Conservation (phyloP, 1,140 invertebrate genomes). For the Procambarus virginalis region DNA sequence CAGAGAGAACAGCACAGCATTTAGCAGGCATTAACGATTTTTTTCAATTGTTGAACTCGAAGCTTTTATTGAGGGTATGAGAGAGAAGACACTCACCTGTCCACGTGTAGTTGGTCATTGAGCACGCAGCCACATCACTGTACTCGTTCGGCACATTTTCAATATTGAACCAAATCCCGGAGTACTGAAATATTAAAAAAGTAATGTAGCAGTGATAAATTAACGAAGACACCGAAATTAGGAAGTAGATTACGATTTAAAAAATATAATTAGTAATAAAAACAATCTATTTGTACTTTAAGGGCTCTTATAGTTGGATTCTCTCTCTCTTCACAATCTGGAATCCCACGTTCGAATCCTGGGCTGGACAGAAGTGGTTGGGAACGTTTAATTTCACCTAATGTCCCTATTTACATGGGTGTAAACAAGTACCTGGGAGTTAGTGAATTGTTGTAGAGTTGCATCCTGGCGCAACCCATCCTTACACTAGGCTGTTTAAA, state of each 20-base stretch:
- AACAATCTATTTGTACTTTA: neutral
- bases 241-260: neutral
- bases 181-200: conserved; percentile 12
- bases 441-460: too few relatives aligned
- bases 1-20: too few relatives aligned
- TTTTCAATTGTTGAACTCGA: too few relatives aligned
- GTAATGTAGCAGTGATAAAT: neutral
- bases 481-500: too few relatives aligned
- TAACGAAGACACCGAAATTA: neutral
- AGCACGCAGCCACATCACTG: neutral
- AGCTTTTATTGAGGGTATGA: too few relatives aligned
- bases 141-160: conserved; percentile 51
- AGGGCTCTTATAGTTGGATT: neutral
- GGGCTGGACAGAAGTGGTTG: neutral
- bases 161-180: conserved; percentile 42
- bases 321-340: neutral
- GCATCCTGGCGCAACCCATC: too few relatives aligned
- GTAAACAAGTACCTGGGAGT: too few relatives aligned
- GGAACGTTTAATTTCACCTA: too few relatives aligned
- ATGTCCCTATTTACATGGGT: too few relatives aligned
- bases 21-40: too few relatives aligned
- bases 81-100: neutral
- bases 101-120: conserved; percentile 52
- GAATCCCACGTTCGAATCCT: neutral
- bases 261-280: neutral